phyloP scores from a whole-genome alignment of 1,140 invertebrate species.

The Aphelenchoides besseyi region DNA sequence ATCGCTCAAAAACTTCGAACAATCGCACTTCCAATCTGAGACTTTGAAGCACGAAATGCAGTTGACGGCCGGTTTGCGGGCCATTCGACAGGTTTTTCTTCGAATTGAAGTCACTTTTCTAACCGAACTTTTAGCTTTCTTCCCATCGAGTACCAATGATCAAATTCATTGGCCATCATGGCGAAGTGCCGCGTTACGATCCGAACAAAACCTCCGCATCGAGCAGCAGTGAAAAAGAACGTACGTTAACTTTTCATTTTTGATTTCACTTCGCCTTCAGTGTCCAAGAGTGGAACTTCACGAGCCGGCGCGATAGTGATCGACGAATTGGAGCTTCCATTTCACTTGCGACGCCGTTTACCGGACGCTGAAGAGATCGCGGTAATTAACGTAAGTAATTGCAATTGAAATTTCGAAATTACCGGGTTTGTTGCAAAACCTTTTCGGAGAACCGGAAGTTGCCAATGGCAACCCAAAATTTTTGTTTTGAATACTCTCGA shows the following conservation, averaged over 20 bases:
- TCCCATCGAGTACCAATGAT: constrained; percentile 38
- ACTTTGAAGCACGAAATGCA: background rate
- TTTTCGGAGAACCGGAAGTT: no score
- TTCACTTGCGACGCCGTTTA: constrained; percentile 39
- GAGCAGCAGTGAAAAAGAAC: background rate
- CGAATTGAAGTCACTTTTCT: background rate
- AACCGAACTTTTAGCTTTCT: constrained; percentile 33
- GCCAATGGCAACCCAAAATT: constrained; percentile 2
- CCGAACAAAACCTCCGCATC: constrained; percentile 21
- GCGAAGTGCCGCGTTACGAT: constrained; percentile 38
- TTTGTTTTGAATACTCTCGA: background rate
- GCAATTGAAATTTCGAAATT: no score
- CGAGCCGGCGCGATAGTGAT: constrained; percentile 16
- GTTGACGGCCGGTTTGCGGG: background rate
- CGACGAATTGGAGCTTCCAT: constrained; percentile 45
- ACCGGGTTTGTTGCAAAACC: no score
- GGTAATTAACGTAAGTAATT: constrained; percentile 51
- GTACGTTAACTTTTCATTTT: background rate
- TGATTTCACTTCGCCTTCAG: background rate
- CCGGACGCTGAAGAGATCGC: constrained; percentile 56
- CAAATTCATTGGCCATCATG: constrained; percentile 53
- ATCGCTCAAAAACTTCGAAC: background rate
- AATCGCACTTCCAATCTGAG: no score
- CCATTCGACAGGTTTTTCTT: constrained; percentile 4
- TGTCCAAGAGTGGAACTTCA: no score